These are phyloP conservation scores for Phenacoccus solenopsis DNA, from an alignment of 1,140 invertebrate genomes.

Conservation along the genomic window DNA sequence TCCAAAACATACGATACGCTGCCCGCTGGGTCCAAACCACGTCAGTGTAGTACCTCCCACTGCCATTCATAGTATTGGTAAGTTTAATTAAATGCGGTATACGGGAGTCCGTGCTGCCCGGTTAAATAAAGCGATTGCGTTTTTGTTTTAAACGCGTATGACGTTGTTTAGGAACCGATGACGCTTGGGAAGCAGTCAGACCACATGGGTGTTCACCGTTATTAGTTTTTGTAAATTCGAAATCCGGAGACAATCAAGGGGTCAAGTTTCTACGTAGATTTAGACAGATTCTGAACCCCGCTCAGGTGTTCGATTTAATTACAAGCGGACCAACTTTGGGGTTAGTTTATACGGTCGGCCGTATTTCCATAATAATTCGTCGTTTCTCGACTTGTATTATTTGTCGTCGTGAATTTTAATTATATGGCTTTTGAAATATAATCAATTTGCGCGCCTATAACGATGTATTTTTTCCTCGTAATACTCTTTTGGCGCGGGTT, in stretches of 20 bases:
- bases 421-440: neutral
- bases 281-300: conserved; percentile 90
- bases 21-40: conserved; percentile 70
- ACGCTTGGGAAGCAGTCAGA: conserved; percentile 77
- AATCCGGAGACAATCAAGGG: conserved; percentile 94
- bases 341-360: conserved; percentile 35
- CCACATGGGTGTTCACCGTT: conserved; percentile 71
- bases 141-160: neutral
- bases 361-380: conserved; percentile 26
- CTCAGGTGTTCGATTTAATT: conserved; percentile 95
- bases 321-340: conserved; percentile 72
- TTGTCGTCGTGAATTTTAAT: neutral
- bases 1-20: conserved; percentile 54
- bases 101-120: neutral
- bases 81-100: too few species aligned
- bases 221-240: conserved; percentile 93
- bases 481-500: neutral
- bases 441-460: neutral
- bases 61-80: conserved; percentile 76
- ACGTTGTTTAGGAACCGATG: conserved; percentile 46
- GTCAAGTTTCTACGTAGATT: conserved; percentile 92
- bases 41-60: conserved; percentile 89
- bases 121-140: neutral
- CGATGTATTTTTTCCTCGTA: neutral
- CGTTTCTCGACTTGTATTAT: neutral